These are phyloP conservation scores for Ptyas mucosa DNA, from an alignment of 2,113 vertebrate genomes.

Conservation along the genomic window DNA sequence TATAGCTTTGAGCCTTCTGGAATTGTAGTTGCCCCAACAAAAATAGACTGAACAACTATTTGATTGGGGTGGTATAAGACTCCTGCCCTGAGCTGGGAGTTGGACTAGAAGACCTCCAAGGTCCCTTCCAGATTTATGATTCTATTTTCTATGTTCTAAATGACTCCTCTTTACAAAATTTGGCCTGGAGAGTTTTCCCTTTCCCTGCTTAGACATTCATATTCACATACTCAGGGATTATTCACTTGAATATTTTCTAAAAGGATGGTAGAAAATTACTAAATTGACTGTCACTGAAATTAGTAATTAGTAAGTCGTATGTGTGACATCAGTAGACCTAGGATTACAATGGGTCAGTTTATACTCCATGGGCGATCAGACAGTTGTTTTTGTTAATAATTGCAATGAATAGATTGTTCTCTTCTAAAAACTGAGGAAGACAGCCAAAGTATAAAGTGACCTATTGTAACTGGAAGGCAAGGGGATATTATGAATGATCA, in stretches of 20 bases:
- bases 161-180: background rate
- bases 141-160: background rate
- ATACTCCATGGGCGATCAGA: background rate
- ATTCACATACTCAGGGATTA: background rate
- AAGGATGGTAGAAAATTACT: background rate
- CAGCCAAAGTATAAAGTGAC: background rate
- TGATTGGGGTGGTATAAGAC: background rate
- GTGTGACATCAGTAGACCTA: background rate
- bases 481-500: background rate
- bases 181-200: background rate
- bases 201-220: background rate
- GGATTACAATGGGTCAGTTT: background rate
- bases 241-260: background rate
- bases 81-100: background rate
- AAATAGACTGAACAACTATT: background rate
- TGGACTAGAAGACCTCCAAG: background rate
- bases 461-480: constrained; percentile 2
- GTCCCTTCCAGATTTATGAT: too few relatives aligned
- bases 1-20: background rate
- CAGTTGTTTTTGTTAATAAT: background rate
- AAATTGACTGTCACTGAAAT: background rate
- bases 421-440: background rate
- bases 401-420: background rate
- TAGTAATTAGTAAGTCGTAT: background rate
- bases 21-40: background rate